phyloP scores from a whole-genome alignment of 2,797 vertebrate genomes.

The Falco naumanni region DNA sequence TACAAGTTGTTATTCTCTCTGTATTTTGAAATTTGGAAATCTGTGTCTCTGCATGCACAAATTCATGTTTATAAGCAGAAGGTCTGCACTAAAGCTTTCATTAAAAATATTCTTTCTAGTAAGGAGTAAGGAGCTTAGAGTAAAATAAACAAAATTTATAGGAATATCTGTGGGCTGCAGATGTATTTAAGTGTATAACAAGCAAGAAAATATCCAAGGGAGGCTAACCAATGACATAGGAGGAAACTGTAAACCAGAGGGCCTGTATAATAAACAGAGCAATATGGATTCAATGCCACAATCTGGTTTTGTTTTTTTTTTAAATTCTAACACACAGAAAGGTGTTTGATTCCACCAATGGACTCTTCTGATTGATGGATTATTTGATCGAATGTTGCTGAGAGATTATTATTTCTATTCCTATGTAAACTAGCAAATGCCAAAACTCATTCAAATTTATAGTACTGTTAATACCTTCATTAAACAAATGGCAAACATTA shows the following conservation, averaged over 20 bases:
- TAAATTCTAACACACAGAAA: not conserved
- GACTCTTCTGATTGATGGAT: not conserved
- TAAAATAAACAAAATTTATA: conserved; percentile 41
- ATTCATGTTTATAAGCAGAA: not conserved
- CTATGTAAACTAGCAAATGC: not conserved
- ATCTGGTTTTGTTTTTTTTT: not conserved
- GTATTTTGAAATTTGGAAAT: not conserved
- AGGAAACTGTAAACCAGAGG: not conserved
- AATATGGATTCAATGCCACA: not conserved
- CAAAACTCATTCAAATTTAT: conserved; percentile 25
- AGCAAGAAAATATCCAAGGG: conserved; percentile 22
- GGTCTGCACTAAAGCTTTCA: not conserved
- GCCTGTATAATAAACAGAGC: not conserved
- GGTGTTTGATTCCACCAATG: not conserved
- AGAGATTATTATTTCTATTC: conserved; percentile 38
- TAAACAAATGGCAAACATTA: conserved; percentile 7
- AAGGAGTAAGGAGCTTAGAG: not conserved
- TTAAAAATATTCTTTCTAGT: not conserved
- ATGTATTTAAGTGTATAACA: not conserved
- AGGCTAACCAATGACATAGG: not conserved
- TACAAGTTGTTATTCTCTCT: not conserved
- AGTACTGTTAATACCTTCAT: conserved; percentile 15
- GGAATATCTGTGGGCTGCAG: not conserved
- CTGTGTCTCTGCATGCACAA: not conserved
- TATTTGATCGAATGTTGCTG: not conserved